Evolutionary conservation across 2,888 invertebrate genomes (phyloP), one percentile per base, ranked within the genome.

Genomic region (Hydriomena furcata): DNA sequence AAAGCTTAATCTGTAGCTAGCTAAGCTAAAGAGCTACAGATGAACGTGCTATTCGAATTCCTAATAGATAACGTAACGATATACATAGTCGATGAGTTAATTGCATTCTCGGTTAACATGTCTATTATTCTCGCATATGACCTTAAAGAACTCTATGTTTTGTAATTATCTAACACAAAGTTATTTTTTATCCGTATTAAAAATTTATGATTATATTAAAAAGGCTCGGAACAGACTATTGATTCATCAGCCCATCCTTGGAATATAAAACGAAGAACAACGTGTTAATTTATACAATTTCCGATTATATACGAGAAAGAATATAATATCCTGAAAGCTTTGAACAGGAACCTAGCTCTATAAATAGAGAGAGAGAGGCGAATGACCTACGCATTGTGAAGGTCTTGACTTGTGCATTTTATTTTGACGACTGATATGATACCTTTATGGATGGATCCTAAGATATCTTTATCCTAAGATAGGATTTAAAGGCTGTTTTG

Each of bases 291-390:
- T 31, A 45, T 32, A 37, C 37, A 38, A 43, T 52, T 28, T 47
- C 42, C 37, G 42, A 36, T 27, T 23, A 23, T 13, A 34, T 41
- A 51, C 24, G 35, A 27, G 36, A 48, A 31, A 50, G 47, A 52
- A 54, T 53, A 55, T 48, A n/a, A n/a, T n/a, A 55, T 62, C 58
- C 58, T 60, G 58, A 57, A 55, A 60, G 54, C 42, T 60, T 53
- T 31, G 41, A 44, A 45, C 53, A 59, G 55, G 59, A 65, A 57
- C 53, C 45, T 50, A 46, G 35, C 43, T 63, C 68, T 76, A 76
- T 79, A 73, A 70, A 78, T 74, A 81, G 72, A 76, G 73, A 73
- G 73, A 73, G 77, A 76, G 72, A 74, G 77, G 77, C 68, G 66
- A 75, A 68, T 63, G 73, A 73, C 76, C 71, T 67, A 66, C 64